A percentile compares a stretch with the other conserved stretches of the same genome.
These are phyloP conservation scores for Tigriopus californicus DNA, from an alignment of 2,888 invertebrate species.

Conservation along the genomic window DNA sequence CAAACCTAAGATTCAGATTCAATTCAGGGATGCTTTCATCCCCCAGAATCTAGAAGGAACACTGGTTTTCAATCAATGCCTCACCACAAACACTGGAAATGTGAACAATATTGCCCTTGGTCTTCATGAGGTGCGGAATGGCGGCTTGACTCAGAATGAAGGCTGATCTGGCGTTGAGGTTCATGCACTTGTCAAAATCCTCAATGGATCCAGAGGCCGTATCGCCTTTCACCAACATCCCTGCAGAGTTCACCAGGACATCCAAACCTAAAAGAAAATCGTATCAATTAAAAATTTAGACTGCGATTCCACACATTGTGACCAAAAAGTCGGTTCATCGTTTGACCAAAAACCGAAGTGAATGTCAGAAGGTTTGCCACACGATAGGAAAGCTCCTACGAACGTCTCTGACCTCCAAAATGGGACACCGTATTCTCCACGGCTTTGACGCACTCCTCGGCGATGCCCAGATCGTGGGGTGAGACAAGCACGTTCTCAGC, in stretches of 20 bases:
- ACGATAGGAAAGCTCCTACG: too few relatives aligned
- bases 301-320: too few relatives aligned
- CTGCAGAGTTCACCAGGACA: constrained; percentile 31
- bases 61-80: too few relatives aligned
- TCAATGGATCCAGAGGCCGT: constrained; percentile 69
- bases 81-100: constrained; percentile 50
- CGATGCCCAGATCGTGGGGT: constrained; percentile 49
- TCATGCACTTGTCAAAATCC: constrained; percentile 74
- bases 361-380: too few relatives aligned
- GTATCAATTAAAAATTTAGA: too few relatives aligned
- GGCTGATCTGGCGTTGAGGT: constrained; percentile 54
- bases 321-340: too few relatives aligned
- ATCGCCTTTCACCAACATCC: constrained; percentile 55
- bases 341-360: too few relatives aligned
- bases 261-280: not conserved
- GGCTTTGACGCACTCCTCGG: constrained; percentile 48
- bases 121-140: constrained; percentile 52
- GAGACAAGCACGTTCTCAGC: not conserved
- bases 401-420: constrained; percentile 33
- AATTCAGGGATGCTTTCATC: too few relatives aligned
- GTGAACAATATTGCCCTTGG: constrained; percentile 80
- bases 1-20: constrained; percentile 55
- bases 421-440: constrained; percentile 50
- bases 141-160: constrained; percentile 54
- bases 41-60: too few relatives aligned